These are phyloP conservation scores for Acipenser oxyrinchus DNA, from an alignment of 2,797 vertebrate genomes.

Conservation along the genomic window DNA sequence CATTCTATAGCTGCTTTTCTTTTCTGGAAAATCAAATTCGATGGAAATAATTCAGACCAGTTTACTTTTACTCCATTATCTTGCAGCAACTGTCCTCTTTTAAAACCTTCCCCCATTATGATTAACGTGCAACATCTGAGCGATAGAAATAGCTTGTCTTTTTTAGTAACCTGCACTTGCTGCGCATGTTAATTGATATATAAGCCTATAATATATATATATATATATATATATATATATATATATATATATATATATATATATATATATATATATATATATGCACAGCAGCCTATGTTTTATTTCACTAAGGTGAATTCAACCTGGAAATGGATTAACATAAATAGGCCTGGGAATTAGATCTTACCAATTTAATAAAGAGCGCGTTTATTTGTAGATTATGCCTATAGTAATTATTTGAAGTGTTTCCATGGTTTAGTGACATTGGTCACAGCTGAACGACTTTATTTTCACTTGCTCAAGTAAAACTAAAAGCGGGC, in stretches of 20 bases:
- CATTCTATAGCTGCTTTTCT: too few relatives aligned
- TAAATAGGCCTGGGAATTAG: too few relatives aligned
- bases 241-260: too few relatives aligned
- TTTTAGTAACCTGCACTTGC: constrained; percentile 9
- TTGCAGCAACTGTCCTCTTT: constrained; percentile 12
- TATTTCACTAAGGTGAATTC: too few relatives aligned
- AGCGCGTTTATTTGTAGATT: constrained; percentile 22
- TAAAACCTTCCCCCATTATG: constrained; percentile 20
- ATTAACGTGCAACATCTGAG: constrained; percentile 23
- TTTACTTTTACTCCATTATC: background rate
- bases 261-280: too few relatives aligned
- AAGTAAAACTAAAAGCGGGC: background rate
- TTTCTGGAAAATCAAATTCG: too few relatives aligned
- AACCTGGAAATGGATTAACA: too few relatives aligned
- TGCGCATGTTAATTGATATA: constrained; percentile 22
- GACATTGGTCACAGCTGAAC: background rate
- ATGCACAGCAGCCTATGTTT: too few relatives aligned
- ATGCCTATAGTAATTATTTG: constrained; percentile 1
- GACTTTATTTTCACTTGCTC: background rate
- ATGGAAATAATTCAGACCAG: background rate
- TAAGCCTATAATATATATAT: too few relatives aligned
- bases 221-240: too few relatives aligned
- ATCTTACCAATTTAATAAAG: constrained; percentile 20
- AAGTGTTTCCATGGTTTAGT: background rate
- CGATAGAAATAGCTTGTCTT: constrained; percentile 17